Percentiles rank a stretch among this genome's conserved stretches.
Evolutionary conservation across 2,888 invertebrate species (phyloP).

Genomic region (Nudaria mundana): DNA sequence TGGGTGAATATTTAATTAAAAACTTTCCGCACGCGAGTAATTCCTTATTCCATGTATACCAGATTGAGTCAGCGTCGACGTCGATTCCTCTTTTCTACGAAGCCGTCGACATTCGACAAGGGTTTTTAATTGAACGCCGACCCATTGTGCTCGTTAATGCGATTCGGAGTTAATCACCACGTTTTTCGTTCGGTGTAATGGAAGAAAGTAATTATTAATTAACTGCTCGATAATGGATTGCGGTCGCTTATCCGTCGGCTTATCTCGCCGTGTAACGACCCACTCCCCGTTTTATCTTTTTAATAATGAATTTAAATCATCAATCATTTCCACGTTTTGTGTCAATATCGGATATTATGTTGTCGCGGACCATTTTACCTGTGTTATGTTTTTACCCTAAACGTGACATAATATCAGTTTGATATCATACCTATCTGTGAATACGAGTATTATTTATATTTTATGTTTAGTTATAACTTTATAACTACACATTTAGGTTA

Average conservation of each 20-base stretch:
- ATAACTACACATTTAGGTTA: too few species aligned
- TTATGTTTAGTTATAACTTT: too few species aligned
- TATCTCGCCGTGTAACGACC: slow-evolving; percentile 67
- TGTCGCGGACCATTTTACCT: slow-evolving; percentile 20
- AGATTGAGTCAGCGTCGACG: slow-evolving; percentile 74
- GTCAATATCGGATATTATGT: slow-evolving; percentile 36
- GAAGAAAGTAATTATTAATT: slow-evolving; percentile 81
- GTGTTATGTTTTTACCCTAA: slow-evolving; percentile 16
- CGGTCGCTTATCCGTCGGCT: slow-evolving; percentile 70
- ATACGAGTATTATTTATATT: too few species aligned
- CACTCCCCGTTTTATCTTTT: slow-evolving; percentile 59
- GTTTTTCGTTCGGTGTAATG: slow-evolving; percentile 77
- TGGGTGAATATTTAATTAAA: slow-evolving; percentile 79
- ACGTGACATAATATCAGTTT: slow-evolving; percentile 7
- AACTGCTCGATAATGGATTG: slow-evolving; percentile 79
- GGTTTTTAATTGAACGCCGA: slow-evolving; percentile 77
- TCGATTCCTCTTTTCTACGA: slow-evolving; percentile 69
- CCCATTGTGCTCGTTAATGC: slow-evolving; percentile 79
- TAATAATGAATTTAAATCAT: slow-evolving; percentile 63
- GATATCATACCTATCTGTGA: too few species aligned
- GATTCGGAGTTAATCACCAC: slow-evolving; percentile 77
- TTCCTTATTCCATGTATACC: slow-evolving; percentile 78
- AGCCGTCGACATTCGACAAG: slow-evolving; percentile 74
- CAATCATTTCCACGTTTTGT: slow-evolving; percentile 47
- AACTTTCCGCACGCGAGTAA: slow-evolving; percentile 77